phyloP scores from a whole-genome alignment of 2,888 invertebrate genomes.

The Autographa gamma region DNA sequence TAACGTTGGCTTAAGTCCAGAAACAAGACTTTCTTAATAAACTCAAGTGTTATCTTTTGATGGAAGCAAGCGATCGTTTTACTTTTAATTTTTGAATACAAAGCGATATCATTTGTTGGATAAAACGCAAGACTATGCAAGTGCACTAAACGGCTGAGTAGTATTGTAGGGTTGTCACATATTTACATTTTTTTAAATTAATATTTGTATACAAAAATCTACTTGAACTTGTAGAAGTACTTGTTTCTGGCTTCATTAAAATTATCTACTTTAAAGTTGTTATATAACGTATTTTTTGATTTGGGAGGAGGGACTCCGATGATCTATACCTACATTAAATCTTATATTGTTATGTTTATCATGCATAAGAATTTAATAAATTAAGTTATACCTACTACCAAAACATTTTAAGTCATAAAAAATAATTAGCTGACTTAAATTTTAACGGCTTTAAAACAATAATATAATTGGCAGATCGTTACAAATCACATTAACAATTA shows the following conservation, averaged over 20 bases:
- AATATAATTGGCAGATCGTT: neutral
- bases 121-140: slow-evolving; percentile 49
- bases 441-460: neutral
- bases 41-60: slow-evolving; percentile 21
- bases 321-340: no score
- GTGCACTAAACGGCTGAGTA: slow-evolving; percentile 34
- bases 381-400: no score
- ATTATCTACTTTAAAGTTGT: no score
- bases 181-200: no score
- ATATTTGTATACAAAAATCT: no score
- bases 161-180: slow-evolving; percentile 35
- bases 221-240: no score
- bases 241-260: no score
- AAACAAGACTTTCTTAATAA: slow-evolving; percentile 24
- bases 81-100: slow-evolving; percentile 35
- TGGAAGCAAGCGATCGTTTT: slow-evolving; percentile 10
- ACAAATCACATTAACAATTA: neutral
- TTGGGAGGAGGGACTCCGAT: no score
- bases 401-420: no score
- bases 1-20: neutral
- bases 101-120: slow-evolving; percentile 40
- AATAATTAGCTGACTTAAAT: neutral
- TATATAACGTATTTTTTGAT: no score
- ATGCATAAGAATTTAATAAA: no score
- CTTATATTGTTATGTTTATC: no score